Base-by-base conservation (phyloP, 2,113 vertebrate genomes). In the Zootoca vivipara region DNA sequence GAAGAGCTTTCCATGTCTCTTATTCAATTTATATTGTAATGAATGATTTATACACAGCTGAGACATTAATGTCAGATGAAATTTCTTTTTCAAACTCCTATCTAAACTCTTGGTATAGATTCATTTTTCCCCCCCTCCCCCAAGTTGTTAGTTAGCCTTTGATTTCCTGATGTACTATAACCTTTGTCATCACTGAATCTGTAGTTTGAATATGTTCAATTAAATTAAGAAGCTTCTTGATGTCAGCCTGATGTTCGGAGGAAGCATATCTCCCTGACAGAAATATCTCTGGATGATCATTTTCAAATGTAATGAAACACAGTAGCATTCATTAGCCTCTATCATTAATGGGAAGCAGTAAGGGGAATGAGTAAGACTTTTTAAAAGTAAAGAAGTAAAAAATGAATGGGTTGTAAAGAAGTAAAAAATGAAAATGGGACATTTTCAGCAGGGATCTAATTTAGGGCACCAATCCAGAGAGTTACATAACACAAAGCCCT, bases 11-110 rank as follows among this genome's bases (percentile, higher is more conserved):
- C 78, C 18, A 22, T 81, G 12, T 78, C 92, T 89, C 82, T 58
- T 81, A 89, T 74, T 92, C 93, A 88, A 90, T 78, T 91, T 94
- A 89, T 72, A 86, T 85, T 90, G 42, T 90, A 92, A 91, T 91
- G 65, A 72, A 91, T 92, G 89, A 94, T 91, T 95, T 92, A 92
- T 24, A 13, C 79, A 86, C 18, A 90, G 65, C 35, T 85, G 93
- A 92, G 93, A 90, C 75, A 93, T 86, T 90, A 87, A 90, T 74
- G 81, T 85, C 91, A 94, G 42, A 24, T 88, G 82, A 93, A 93
- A 92, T 83, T 94, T 82, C 90, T 83, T 91, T 92, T 95, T 86
- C 84, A 83, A 92, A 92, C 82, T 90, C 15, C 52, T 90, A 20
- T 52, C 77, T 89, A 92, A 93, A 94, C 67, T 82, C 77, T 83